phyloP scores from a whole-genome alignment of 2,113 vertebrate species.

The Cricetomys ansorgei region DNA sequence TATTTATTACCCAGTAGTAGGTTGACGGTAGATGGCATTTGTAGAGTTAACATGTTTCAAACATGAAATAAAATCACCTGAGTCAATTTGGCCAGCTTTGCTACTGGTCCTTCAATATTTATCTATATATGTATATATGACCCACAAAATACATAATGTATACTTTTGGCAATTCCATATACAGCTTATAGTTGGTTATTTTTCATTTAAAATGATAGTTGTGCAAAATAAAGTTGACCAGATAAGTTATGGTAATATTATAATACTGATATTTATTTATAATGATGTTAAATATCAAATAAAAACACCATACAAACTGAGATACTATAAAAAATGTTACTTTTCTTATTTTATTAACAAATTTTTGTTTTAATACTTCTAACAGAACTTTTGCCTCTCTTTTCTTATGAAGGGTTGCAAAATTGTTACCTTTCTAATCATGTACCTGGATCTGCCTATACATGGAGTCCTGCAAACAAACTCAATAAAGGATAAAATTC shows the following conservation, averaged over 20 bases:
- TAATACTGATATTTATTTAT: neutral
- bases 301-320: neutral
- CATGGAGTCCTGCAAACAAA: neutral
- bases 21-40: neutral
- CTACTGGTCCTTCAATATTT: neutral
- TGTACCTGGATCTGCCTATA: neutral
- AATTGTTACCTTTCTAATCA: neutral
- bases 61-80: neutral
- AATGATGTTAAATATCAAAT: neutral
- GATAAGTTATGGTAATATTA: neutral
- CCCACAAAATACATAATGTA: neutral
- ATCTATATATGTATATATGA: neutral
- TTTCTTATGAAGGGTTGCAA: neutral
- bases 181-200: neutral
- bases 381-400: neutral
- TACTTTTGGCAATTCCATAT: neutral
- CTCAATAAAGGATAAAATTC: neutral
- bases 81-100: neutral
- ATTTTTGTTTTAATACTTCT: neutral
- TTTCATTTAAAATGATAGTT: neutral
- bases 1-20: neutral
- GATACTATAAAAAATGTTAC: neutral
- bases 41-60: neutral
- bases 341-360: neutral
- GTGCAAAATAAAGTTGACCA: neutral